phyloP scores from a whole-genome alignment of 2,888 invertebrate genomes.

The Cheilosia vernalis region DNA sequence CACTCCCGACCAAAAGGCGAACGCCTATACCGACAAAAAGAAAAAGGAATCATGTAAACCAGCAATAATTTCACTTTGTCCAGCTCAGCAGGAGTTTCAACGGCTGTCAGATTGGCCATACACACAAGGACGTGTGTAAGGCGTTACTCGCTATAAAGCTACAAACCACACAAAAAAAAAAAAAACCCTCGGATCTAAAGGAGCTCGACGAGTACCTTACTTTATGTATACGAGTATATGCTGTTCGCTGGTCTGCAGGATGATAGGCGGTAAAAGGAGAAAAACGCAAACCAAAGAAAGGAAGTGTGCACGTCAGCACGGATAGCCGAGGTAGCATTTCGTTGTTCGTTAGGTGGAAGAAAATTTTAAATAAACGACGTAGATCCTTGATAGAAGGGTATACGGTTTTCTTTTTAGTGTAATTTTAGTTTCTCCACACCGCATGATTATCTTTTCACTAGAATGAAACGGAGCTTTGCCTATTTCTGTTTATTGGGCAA shows the following conservation, averaged over 20 bases:
- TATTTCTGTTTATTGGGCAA: constrained; percentile 58
- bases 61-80: constrained; percentile 75
- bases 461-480: constrained; percentile 19
- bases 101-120: constrained; percentile 40
- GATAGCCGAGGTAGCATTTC: constrained; percentile 69
- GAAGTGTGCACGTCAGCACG: constrained; percentile 62
- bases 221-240: constrained; percentile 4
- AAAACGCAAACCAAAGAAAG: constrained; percentile 33
- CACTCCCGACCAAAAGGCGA: constrained; percentile 65
- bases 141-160: constrained; percentile 50
- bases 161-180: constrained; percentile 1
- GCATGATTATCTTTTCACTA: constrained; percentile 25
- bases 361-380: constrained; percentile 73
- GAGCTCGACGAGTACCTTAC: constrained; percentile 22
- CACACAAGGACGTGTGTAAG: constrained; percentile 50
- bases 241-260: constrained; percentile 43
- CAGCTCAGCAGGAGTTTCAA: constrained; percentile 71
- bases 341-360: constrained; percentile 69
- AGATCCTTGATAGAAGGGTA: constrained; percentile 65
- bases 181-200: constrained; percentile 38
- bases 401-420: constrained; percentile 16
- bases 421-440: constrained; percentile 21
- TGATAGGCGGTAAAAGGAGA: constrained; percentile 50
- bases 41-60: constrained; percentile 73
- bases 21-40: constrained; percentile 18